Percentiles rank a stretch among this genome's conserved stretches.
Conservation (phyloP, 2,888 invertebrate genomes). For the Strigamia transsilvanica region DNA sequence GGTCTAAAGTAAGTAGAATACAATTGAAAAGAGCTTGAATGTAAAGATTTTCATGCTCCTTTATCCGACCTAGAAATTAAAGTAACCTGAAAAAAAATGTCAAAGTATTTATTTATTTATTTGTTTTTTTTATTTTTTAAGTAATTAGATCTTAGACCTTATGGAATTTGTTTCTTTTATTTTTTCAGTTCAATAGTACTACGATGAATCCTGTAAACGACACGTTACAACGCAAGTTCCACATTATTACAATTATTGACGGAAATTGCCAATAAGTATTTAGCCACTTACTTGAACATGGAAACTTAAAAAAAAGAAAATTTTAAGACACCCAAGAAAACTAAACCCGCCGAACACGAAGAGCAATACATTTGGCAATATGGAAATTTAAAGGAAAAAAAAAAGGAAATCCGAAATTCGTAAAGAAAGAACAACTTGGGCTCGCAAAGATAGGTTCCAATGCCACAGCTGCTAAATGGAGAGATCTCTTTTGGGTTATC, state of each 20-base stretch:
- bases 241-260: not conserved
- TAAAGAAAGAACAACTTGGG: conserved; percentile 35
- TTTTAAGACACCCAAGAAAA: conserved; percentile 4
- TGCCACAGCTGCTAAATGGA: conserved; percentile 53
- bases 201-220: conserved; percentile 30
- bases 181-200: conserved; percentile 2
- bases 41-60: not conserved
- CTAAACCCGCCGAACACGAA: not conserved
- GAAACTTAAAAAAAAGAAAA: conserved; percentile 9
- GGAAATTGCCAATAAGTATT: conserved; percentile 38
- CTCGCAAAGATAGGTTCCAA: conserved; percentile 52
- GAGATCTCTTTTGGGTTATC: conserved; percentile 32
- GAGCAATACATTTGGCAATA: conserved; percentile 27
- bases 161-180: not conserved
- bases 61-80: conserved; percentile 24
- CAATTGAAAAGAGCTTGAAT: not conserved
- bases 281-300: conserved; percentile 14
- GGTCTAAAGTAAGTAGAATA: not conserved
- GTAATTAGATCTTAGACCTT: not conserved
- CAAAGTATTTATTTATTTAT: not conserved
- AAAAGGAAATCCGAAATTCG: not conserved
- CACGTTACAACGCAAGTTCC: not conserved
- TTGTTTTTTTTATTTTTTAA: not conserved
- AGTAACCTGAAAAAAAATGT: conserved; percentile 36
- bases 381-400: conserved; percentile 33